A percentile compares a stretch with the other conserved stretches of the same genome.
Evolutionary conservation across 2,888 invertebrate species (phyloP).

Genomic region (Meiosimyza decipiens): DNA sequence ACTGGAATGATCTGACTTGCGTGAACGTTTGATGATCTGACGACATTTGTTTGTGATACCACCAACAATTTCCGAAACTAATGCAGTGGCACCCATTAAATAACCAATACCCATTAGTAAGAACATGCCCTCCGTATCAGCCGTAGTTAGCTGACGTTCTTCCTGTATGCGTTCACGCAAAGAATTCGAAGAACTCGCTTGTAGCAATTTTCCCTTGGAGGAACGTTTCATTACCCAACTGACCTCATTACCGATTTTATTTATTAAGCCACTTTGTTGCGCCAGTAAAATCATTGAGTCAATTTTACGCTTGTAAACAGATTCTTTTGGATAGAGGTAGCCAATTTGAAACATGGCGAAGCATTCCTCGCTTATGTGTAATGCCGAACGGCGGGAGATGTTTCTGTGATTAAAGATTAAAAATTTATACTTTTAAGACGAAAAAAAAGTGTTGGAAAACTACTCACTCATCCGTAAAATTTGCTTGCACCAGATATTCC

Average conservation of each 20-base stretch:
- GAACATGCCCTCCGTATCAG: constrained; percentile 87
- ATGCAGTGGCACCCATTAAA: constrained; percentile 72
- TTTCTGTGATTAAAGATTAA: constrained; percentile 54
- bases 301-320: constrained; percentile 74
- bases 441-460: constrained; percentile 29
- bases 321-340: constrained; percentile 73
- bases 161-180: constrained; percentile 69
- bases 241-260: constrained; percentile 77
- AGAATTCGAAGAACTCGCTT: constrained; percentile 69
- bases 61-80: constrained; percentile 78
- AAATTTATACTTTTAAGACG: constrained; percentile 4
- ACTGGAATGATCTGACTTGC: constrained; percentile 50
- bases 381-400: constrained; percentile 71
- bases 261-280: constrained; percentile 75
- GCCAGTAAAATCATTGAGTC: constrained; percentile 73
- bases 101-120: constrained; percentile 78
- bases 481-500: constrained; percentile 78
- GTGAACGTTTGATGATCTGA: constrained; percentile 58
- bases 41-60: constrained; percentile 74
- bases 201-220: constrained; percentile 72
- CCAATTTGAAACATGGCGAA: constrained; percentile 79
- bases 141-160: constrained; percentile 80
- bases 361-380: constrained; percentile 81
- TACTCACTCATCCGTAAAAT: constrained; percentile 74
- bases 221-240: constrained; percentile 79